Percentiles rank a stretch among this genome's conserved stretches.
These are phyloP conservation scores for Lepus americanus DNA, from an alignment of 2,113 vertebrate genomes.

Conservation along the genomic window DNA sequence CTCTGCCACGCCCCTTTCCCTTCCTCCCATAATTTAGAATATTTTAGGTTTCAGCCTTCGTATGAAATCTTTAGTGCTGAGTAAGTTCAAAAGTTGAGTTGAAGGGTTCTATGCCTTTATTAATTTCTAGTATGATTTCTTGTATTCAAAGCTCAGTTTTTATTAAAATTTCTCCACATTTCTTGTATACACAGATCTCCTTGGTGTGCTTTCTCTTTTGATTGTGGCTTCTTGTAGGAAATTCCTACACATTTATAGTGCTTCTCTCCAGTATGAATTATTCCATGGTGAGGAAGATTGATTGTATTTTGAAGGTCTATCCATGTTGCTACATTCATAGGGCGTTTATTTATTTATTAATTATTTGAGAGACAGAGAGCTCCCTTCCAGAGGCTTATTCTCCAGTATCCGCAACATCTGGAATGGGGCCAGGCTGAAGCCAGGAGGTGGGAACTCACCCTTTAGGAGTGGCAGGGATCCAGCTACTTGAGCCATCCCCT, in stretches of 20 bases:
- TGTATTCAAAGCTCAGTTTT: neutral
- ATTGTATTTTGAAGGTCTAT: constrained; percentile 40
- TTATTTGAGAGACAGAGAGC: too few species aligned
- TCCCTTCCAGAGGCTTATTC: too few species aligned
- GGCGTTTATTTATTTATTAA: neutral
- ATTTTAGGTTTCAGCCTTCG: constrained; percentile 10
- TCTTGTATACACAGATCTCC: neutral
- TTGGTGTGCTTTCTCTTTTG: neutral
- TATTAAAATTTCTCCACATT: neutral
- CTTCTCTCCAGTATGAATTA: neutral
- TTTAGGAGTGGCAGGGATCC: too few species aligned
- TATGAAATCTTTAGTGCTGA: constrained; percentile 3
- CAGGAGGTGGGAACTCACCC: too few species aligned
- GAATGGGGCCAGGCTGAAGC: too few species aligned
- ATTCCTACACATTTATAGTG: neutral
- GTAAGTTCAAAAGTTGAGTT: neutral
- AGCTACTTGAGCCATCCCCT: too few species aligned
- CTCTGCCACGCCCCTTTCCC: neutral
- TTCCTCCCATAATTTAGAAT: neutral
- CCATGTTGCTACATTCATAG: neutral
- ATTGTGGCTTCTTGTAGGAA: neutral
- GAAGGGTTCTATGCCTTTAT: neutral
- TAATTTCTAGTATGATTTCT: constrained; percentile 34
- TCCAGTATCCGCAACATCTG: too few species aligned
- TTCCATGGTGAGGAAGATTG: neutral